Evolutionary conservation across 2,888 invertebrate species (phyloP).

Genomic region (Sphecodes monilicornis): DNA sequence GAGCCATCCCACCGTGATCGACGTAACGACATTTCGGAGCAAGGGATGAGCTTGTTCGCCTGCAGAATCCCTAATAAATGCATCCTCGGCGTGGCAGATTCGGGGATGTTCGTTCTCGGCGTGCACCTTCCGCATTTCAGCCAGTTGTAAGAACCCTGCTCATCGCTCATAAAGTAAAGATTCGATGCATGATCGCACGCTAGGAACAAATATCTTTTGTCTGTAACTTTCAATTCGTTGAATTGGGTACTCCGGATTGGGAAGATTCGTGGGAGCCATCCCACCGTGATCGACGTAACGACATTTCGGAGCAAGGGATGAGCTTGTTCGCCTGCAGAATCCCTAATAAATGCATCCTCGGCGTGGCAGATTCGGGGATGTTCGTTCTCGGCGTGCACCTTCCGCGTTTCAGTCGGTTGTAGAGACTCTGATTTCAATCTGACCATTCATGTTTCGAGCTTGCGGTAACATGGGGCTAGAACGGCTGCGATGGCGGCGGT

Average conservation of each 20-base stretch:
- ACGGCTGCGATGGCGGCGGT: slow-evolving; percentile 36
- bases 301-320: not conserved
- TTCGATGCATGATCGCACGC: not conserved
- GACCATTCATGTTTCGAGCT: slow-evolving; percentile 73
- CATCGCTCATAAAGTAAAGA: not conserved
- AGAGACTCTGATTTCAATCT: slow-evolving; percentile 71
- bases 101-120: slow-evolving; percentile 25
- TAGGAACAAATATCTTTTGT: not conserved
- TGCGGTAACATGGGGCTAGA: slow-evolving; percentile 62
- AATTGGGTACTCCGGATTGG: not conserved
- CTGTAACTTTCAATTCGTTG: not conserved
- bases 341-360: slow-evolving; percentile 26
- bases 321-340: slow-evolving; percentile 7
- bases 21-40: not conserved
- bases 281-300: not conserved
- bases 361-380: not conserved
- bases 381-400: slow-evolving; percentile 37
- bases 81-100: not conserved
- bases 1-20: not conserved
- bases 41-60: not conserved
- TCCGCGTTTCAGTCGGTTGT: slow-evolving; percentile 17
- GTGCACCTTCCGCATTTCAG: slow-evolving; percentile 25
- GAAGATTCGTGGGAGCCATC: not conserved
- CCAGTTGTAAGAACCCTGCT: no score
- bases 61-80: slow-evolving; percentile 27